These are phyloP conservation scores for Bibio marci DNA, from an alignment of 2,888 invertebrate genomes.

Conservation along the genomic window DNA sequence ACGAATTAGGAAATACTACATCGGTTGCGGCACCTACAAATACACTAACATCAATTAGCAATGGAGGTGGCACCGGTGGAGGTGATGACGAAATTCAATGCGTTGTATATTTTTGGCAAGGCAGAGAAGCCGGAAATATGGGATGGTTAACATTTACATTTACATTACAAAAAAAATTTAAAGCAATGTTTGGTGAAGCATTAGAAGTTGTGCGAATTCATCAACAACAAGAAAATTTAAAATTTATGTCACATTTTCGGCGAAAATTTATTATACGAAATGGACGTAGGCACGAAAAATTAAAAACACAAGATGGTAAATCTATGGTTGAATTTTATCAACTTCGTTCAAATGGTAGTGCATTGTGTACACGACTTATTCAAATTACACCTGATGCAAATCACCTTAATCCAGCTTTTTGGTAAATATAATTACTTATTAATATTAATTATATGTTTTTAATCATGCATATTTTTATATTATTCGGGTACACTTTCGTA, in stretches of 20 bases:
- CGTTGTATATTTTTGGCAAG: slow-evolving; percentile 99
- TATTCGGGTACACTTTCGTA: no score
- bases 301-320: slow-evolving; percentile 28
- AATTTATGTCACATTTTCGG: slow-evolving; percentile 96
- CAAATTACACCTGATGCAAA: slow-evolving; percentile 77
- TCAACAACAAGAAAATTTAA: slow-evolving; percentile 96
- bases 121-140: slow-evolving; percentile 93
- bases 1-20: not conserved
- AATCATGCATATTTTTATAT: no score
- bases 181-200: slow-evolving; percentile 71
- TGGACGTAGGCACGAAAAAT: slow-evolving; percentile 48
- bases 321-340: slow-evolving; percentile 80
- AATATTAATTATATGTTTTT: no score
- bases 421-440: slow-evolving; percentile 44
- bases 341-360: slow-evolving; percentile 87
- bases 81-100: slow-evolving; percentile 51
- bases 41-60: slow-evolving; percentile 12
- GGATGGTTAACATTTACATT: slow-evolving; percentile 99
- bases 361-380: slow-evolving; percentile 79
- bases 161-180: slow-evolving; percentile 83
- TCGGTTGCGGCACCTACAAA: not conserved
- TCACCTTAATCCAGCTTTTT: slow-evolving; percentile 84
- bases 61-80: slow-evolving; percentile 30
- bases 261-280: slow-evolving; percentile 82
- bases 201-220: slow-evolving; percentile 90